Conservation (phyloP, 2,888 invertebrate species). For the Papilio protenor region DNA sequence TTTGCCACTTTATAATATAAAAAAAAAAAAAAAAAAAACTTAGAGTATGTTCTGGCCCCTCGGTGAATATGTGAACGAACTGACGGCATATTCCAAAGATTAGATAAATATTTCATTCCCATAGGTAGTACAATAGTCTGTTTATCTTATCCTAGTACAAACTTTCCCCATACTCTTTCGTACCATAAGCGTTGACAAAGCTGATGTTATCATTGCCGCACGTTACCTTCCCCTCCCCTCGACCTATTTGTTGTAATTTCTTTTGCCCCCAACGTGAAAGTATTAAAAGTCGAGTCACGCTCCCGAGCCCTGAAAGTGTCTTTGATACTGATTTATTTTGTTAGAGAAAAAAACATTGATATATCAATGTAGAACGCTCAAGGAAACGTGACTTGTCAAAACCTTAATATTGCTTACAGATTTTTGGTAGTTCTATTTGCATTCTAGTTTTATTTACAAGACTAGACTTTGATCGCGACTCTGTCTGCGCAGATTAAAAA, state of each 20-base stretch:
- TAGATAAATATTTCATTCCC: too few species aligned
- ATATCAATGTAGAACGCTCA: constrained; percentile 26
- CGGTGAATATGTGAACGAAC: too few species aligned
- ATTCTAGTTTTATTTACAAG: not conserved
- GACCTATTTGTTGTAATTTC: constrained; percentile 32
- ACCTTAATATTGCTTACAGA: not conserved
- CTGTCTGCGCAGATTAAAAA: too few species aligned
- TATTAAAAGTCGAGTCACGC: constrained; percentile 36
- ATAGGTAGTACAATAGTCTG: not conserved
- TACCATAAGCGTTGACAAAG: not conserved
- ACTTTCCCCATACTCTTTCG: not conserved
- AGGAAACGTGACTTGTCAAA: constrained; percentile 6
- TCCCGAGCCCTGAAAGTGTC: constrained; percentile 28
- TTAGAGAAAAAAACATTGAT: constrained; percentile 31
- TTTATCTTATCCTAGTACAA: not conserved
- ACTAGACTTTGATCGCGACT: too few species aligned
- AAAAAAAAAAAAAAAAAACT: too few species aligned
- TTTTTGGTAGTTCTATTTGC: not conserved
- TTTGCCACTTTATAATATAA: too few species aligned
- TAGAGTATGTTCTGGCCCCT: too few species aligned
- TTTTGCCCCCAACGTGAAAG: constrained; percentile 22
- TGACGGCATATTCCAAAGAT: too few species aligned
- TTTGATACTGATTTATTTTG: constrained; percentile 40
- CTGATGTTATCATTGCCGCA: constrained; percentile 12
- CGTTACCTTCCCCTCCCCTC: constrained; percentile 11